These are phyloP conservation scores for Anagrus nilaparvatae DNA, from an alignment of 1,140 invertebrate genomes.

Conservation along the genomic window DNA sequence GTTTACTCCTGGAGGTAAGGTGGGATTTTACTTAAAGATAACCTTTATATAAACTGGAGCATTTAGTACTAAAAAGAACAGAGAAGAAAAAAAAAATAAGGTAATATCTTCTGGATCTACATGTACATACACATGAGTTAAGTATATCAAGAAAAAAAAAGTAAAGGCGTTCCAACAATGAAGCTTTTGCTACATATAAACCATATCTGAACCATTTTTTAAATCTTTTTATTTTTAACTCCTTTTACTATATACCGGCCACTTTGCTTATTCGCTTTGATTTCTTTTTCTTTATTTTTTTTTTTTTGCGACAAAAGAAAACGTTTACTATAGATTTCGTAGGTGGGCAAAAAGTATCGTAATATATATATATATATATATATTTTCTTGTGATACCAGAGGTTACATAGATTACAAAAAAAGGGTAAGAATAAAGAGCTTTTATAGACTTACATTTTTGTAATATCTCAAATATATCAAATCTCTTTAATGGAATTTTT, in stretches of 20 bases:
- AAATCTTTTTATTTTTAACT: conserved; percentile 4
- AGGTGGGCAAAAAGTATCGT: no score
- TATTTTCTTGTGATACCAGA: no score
- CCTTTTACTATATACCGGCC: background rate
- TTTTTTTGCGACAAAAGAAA: conserved; percentile 3
- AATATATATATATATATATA: no score
- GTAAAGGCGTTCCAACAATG: conserved; percentile 27
- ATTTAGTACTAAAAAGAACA: conserved; percentile 33
- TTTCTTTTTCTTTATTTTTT: background rate
- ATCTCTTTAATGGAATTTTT: no score
- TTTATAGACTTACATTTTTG: no score
- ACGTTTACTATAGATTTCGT: no score
- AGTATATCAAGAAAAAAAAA: no score
- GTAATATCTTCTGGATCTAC: conserved; percentile 27
- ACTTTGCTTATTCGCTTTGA: background rate
- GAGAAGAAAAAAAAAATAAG: background rate
- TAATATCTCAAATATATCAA: no score
- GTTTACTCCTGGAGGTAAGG: background rate
- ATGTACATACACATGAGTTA: conserved; percentile 18
- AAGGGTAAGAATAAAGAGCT: no score
- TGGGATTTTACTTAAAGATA: conserved; percentile 30
- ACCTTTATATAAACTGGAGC: conserved; percentile 40
- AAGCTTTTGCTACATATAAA: conserved; percentile 27
- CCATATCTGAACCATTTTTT: conserved; percentile 19
- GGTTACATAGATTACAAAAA: no score